phyloP scores from a whole-genome alignment of 2,888 invertebrate species.

The Bombylius discolor region DNA sequence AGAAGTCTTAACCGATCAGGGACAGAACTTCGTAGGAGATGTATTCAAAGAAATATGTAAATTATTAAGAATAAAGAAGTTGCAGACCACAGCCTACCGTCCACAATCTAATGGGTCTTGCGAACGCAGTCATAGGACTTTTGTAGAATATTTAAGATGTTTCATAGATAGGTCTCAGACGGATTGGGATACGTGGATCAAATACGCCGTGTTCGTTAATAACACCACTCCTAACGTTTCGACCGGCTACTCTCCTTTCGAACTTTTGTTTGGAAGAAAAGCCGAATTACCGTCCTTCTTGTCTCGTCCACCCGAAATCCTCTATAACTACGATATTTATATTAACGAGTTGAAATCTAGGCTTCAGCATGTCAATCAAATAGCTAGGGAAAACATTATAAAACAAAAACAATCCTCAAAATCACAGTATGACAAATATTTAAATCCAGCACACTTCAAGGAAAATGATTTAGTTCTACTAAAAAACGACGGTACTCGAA shows the following conservation, averaged over 20 bases:
- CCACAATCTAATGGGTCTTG: constrained; percentile 1
- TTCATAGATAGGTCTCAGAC: too few relatives aligned
- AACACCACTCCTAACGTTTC: not conserved
- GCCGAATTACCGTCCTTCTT: not conserved
- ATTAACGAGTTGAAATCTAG: too few relatives aligned
- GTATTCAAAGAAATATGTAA: not conserved
- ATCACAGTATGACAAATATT: too few relatives aligned
- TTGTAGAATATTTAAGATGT: not conserved
- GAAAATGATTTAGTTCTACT: too few relatives aligned
- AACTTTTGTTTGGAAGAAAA: not conserved
- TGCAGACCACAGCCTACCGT: not conserved
- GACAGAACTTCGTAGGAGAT: not conserved
- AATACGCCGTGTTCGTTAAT: not conserved
- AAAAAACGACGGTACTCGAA: too few relatives aligned
- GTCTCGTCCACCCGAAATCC: too few relatives aligned
- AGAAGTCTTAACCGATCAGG: not conserved
- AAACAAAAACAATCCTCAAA: too few relatives aligned
- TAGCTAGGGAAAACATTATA: too few relatives aligned
- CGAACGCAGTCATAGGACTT: not conserved
- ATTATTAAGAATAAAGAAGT: not conserved
- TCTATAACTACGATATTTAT: too few relatives aligned
- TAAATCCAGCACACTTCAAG: too few relatives aligned
- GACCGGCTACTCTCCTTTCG: not conserved
- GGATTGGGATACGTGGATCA: not conserved
- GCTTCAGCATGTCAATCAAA: too few relatives aligned